Evolutionary conservation across 2,113 vertebrate species (phyloP).

Genomic region (Oxyruncus cristatus): DNA sequence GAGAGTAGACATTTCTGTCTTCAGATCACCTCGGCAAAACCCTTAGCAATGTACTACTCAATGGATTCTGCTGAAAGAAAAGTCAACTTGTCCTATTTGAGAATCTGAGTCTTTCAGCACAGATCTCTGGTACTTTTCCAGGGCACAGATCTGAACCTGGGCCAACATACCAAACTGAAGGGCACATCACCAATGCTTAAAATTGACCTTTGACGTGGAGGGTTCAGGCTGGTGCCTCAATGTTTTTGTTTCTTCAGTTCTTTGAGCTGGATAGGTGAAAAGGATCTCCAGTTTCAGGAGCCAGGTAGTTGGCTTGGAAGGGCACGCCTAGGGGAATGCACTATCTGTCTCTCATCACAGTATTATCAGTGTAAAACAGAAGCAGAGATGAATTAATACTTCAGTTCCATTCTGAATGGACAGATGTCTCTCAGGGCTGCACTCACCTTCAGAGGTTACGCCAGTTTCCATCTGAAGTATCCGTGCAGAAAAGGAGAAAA

Average conservation of each 20-base stretch:
- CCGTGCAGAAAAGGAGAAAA: neutral
- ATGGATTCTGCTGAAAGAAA: neutral
- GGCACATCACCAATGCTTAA: neutral
- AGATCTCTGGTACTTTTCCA: neutral
- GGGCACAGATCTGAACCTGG: neutral
- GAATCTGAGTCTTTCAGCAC: neutral
- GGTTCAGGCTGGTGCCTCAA: neutral
- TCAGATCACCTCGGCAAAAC: neutral
- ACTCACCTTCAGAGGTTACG: neutral
- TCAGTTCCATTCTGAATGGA: neutral
- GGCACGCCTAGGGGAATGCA: neutral
- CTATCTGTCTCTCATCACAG: neutral
- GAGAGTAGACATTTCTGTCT: neutral
- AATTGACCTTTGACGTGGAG: neutral
- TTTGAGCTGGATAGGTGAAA: neutral
- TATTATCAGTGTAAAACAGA: neutral
- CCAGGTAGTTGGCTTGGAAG: neutral
- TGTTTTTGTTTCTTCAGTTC: neutral
- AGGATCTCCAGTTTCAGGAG: neutral
- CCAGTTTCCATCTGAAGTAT: neutral
- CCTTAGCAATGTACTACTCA: neutral
- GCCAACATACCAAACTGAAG: neutral
- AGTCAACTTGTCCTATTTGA: neutral
- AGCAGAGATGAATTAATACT: neutral
- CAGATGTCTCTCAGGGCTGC: neutral